These are phyloP conservation scores for Papilio machaon DNA, from an alignment of 1,140 invertebrate genomes.

Conservation along the genomic window DNA sequence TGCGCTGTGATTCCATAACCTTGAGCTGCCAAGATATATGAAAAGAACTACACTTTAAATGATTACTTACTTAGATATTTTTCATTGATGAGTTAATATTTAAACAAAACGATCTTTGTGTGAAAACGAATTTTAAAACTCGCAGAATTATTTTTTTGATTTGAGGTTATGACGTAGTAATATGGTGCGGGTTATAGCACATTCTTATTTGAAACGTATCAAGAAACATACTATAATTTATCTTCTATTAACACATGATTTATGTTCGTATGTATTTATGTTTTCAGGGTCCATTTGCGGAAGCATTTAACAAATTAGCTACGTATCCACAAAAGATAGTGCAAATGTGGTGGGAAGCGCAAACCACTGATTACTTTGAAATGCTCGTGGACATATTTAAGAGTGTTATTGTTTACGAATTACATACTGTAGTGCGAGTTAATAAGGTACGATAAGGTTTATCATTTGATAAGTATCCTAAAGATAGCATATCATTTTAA, in stretches of 20 bases:
- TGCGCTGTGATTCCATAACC: too few relatives aligned
- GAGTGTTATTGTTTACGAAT: slow-evolving; percentile 83
- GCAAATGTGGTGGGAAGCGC: slow-evolving; percentile 86
- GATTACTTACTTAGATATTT: too few relatives aligned
- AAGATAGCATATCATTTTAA: background rate
- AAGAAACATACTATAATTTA: too few relatives aligned
- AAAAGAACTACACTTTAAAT: too few relatives aligned
- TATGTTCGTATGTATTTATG: background rate
- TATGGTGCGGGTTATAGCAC: too few relatives aligned
- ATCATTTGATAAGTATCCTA: background rate
- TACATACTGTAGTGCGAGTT: slow-evolving; percentile 64
- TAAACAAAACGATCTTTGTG: too few relatives aligned
- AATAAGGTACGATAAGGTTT: slow-evolving; percentile 59
- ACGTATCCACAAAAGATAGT: slow-evolving; percentile 85
- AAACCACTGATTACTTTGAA: slow-evolving; percentile 87
- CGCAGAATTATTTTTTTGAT: background rate
- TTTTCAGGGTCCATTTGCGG: slow-evolving; percentile 87
- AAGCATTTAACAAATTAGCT: slow-evolving; percentile 84
- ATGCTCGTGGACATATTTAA: slow-evolving; percentile 88
- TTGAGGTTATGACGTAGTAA: background rate
- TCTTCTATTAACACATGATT: too few relatives aligned
- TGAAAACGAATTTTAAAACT: too few relatives aligned
- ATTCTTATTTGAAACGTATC: too few relatives aligned
- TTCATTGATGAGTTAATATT: too few relatives aligned
- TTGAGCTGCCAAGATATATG: too few relatives aligned